phyloP scores from a whole-genome alignment of 2,113 vertebrate genomes.

The Cacatua alba region DNA sequence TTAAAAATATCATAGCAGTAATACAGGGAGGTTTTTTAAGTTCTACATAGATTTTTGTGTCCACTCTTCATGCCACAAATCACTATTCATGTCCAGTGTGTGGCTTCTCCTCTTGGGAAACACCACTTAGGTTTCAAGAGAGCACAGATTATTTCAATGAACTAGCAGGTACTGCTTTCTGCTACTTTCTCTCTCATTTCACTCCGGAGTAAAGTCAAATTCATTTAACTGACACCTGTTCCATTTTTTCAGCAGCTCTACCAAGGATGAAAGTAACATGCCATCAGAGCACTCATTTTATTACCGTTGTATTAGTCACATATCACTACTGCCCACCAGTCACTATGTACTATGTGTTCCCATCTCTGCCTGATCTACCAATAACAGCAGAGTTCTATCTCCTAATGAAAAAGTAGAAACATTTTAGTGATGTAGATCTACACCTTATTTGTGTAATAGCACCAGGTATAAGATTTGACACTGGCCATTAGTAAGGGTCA shows the following conservation, averaged over 20 bases:
- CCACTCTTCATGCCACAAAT: background rate
- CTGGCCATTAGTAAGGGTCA: background rate
- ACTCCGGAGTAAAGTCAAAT: background rate
- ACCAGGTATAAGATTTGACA: background rate
- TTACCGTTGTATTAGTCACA: fast-evolving
- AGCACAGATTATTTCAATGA: too few species aligned
- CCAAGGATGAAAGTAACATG: background rate
- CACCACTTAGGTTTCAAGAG: background rate
- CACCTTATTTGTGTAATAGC: background rate
- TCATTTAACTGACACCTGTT: background rate
- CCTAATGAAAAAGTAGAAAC: background rate
- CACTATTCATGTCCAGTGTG: background rate
- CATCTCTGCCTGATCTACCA: background rate
- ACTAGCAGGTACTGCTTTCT: background rate
- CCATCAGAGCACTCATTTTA: background rate
- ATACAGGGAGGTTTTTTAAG: background rate
- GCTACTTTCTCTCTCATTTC: background rate
- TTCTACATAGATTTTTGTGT: background rate
- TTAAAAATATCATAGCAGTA: background rate
- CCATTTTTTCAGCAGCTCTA: background rate
- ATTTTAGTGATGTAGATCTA: background rate
- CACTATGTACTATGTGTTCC: fast-evolving
- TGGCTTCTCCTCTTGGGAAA: background rate
- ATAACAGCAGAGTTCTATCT: background rate
- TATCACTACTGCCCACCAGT: background rate